Conservation (phyloP, 2,888 invertebrate genomes). For the Archaeoteleia sp. region DNA sequence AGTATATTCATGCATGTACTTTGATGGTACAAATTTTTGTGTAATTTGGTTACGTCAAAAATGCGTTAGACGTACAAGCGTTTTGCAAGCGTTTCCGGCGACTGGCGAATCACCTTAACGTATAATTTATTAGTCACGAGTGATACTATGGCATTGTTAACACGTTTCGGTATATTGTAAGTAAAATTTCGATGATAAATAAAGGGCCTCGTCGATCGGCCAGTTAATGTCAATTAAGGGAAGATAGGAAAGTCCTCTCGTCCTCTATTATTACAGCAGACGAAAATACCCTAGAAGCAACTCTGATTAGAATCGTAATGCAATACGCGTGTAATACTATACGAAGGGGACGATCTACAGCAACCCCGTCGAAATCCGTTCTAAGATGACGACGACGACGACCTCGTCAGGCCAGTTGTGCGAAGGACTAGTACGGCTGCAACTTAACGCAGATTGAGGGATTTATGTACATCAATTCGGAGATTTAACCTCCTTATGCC, state of each 20-base stretch:
- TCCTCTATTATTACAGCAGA: slow-evolving; percentile 21
- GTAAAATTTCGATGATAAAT: slow-evolving; percentile 1
- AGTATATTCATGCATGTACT: too few relatives aligned
- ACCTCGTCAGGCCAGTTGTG: slow-evolving; percentile 8
- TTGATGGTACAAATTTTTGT: too few relatives aligned
- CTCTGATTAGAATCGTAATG: slow-evolving; percentile 72
- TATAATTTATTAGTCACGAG: neutral
- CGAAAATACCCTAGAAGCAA: slow-evolving; percentile 27
- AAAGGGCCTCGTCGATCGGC: neutral
- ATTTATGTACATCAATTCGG: slow-evolving; percentile 39
- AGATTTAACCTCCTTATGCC: slow-evolving; percentile 47
- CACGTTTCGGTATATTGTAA: neutral
- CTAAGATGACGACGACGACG: slow-evolving; percentile 14
- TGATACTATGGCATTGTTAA: neutral
- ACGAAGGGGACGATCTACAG: slow-evolving; percentile 45
- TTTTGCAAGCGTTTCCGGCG: too few relatives aligned
- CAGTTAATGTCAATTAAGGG: slow-evolving; percentile 32
- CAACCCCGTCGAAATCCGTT: slow-evolving; percentile 43
- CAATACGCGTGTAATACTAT: slow-evolving; percentile 68
- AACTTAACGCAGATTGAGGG: slow-evolving; percentile 36
- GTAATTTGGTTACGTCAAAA: too few relatives aligned
- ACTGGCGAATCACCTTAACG: too few relatives aligned
- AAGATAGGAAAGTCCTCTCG: neutral
- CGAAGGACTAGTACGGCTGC: slow-evolving; percentile 24
- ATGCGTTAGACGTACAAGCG: too few relatives aligned